Conservation (phyloP, 2,888 invertebrate genomes). For the Nezara viridula region DNA sequence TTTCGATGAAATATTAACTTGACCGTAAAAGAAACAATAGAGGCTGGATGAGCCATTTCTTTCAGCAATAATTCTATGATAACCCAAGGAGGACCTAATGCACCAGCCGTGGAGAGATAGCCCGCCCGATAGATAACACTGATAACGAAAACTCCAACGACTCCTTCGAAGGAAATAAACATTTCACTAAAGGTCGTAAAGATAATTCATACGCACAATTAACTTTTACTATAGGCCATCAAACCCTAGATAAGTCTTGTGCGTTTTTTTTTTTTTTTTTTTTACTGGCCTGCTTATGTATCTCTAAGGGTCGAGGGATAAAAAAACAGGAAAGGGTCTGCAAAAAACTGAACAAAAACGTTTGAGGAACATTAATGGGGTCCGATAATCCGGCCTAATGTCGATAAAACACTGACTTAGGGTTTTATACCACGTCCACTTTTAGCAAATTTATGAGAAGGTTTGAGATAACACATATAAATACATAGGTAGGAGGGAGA, state of each 20-base stretch:
- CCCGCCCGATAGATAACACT: background rate
- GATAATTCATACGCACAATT: conserved; percentile 40
- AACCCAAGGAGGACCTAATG: background rate
- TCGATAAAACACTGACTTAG: background rate
- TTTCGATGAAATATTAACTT: background rate
- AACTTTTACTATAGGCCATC: conserved; percentile 39
- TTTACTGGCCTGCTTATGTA: conserved; percentile 3
- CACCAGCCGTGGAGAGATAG: background rate
- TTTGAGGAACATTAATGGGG: background rate
- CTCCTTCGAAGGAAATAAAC: conserved; percentile 7
- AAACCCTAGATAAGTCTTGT: conserved; percentile 1
- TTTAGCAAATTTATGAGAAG: too few species aligned
- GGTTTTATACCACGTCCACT: background rate
- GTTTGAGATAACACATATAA: too few species aligned
- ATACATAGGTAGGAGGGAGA: too few species aligned
- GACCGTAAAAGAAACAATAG: background rate
- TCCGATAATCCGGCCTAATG: background rate
- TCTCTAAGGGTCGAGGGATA: background rate
- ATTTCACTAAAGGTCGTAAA: conserved; percentile 37
- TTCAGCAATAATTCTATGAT: background rate
- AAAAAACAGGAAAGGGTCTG: background rate
- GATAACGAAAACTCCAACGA: background rate
- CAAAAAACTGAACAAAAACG: background rate
- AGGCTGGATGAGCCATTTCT: background rate
- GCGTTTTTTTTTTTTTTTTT: too few species aligned